Percentiles rank a stretch among this genome's conserved stretches.
Conservation (phyloP, 1,140 invertebrate species). For the Papilio machaon region DNA sequence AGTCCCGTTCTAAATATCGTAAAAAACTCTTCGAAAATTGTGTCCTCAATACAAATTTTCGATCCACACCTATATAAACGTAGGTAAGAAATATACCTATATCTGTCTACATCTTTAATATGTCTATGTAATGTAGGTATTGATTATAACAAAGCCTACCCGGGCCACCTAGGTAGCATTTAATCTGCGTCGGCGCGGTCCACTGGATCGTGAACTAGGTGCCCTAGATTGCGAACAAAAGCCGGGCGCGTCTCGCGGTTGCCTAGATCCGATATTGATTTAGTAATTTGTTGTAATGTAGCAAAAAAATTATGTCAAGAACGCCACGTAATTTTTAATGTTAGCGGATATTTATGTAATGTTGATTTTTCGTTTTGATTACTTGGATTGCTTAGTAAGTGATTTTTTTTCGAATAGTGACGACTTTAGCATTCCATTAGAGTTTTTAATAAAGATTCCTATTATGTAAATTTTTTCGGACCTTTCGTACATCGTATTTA, state of each 20-base stretch:
- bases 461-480: too few species aligned
- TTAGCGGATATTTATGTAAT: conserved; percentile 1
- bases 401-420: too few species aligned
- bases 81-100: neutral
- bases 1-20: too few species aligned
- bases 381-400: too few species aligned
- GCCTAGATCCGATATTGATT: conserved; percentile 26
- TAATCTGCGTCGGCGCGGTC: conserved; percentile 19
- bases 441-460: too few species aligned
- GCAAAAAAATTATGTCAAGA: conserved; percentile 27
- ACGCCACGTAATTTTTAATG: neutral
- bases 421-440: too few species aligned
- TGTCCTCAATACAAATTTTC: too few species aligned
- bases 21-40: too few species aligned
- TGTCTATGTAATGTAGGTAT: neutral
- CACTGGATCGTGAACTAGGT: conserved; percentile 18
- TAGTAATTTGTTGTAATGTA: conserved; percentile 24
- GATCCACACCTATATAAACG: neutral
- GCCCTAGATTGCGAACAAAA: conserved; percentile 34
- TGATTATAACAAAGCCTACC: conserved; percentile 12
- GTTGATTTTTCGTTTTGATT: too few species aligned
- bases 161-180: neutral
- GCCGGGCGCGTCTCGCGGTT: conserved; percentile 1
- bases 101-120: neutral
- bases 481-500: too few species aligned